phyloP scores from a whole-genome alignment of 2,888 invertebrate genomes.

The Oeneis ivallda region DNA sequence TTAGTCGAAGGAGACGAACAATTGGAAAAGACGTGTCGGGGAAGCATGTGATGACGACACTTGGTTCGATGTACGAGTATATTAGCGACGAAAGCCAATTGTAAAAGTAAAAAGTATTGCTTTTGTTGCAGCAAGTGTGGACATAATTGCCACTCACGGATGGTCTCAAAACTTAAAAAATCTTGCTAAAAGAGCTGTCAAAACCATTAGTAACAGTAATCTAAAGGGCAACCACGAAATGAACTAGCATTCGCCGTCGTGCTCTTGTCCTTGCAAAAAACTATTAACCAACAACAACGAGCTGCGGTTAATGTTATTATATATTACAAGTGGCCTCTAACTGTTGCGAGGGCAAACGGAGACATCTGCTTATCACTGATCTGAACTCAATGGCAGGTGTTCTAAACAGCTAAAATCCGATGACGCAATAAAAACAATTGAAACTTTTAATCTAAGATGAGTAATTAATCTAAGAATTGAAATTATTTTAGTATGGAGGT shows the following conservation, averaged over 20 bases:
- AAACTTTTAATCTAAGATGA: too few species aligned
- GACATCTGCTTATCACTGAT: constrained; percentile 18
- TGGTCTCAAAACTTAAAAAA: neutral
- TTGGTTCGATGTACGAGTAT: too few species aligned
- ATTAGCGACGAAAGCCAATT: too few species aligned
- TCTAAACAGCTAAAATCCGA: neutral
- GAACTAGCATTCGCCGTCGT: constrained; percentile 21
- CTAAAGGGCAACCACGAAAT: constrained; percentile 17
- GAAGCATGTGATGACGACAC: too few species aligned
- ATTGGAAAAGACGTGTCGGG: too few species aligned
- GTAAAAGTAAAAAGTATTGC: too few species aligned
- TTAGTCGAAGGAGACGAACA: too few species aligned
- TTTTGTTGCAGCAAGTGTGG: too few species aligned
- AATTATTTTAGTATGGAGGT: too few species aligned
- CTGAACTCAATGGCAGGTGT: constrained; percentile 8
- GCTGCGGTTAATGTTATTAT: constrained; percentile 40
- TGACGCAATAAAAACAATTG: too few species aligned
- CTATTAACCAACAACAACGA: constrained; percentile 35
- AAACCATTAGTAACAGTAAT: constrained; percentile 13
- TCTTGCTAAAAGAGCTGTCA: neutral
- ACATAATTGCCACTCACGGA: too few species aligned
- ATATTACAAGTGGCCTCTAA: constrained; percentile 38
- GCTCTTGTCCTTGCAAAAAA: constrained; percentile 41
- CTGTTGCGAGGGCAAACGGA: constrained; percentile 39
- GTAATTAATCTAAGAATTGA: too few species aligned